phyloP scores from a whole-genome alignment of 2,888 invertebrate species.

The Drosophila tanythrix region DNA sequence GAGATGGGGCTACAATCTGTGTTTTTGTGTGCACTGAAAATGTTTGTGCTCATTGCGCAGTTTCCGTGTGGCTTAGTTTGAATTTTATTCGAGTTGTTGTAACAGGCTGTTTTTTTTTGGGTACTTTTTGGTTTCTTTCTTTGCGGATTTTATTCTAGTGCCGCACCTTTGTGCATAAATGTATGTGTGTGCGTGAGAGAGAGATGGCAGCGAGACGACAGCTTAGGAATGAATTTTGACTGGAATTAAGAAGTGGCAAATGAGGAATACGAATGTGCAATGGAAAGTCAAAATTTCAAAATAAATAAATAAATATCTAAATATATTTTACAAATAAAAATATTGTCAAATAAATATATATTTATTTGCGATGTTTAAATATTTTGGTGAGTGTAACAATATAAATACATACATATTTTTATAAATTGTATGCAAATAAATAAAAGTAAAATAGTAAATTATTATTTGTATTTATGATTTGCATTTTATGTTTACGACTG shows the following conservation, averaged over 20 bases:
- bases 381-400: neutral
- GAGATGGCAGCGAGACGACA: slow-evolving; percentile 2
- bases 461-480: neutral
- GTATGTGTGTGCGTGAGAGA: neutral
- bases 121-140: slow-evolving; percentile 29
- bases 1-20: slow-evolving; percentile 52
- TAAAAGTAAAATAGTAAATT: neutral
- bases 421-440: neutral
- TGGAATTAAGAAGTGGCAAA: neutral
- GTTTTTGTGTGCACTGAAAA: slow-evolving; percentile 54
- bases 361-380: neutral
- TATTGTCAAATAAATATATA: neutral
- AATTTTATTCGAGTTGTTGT: slow-evolving; percentile 51
- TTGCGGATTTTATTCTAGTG: slow-evolving; percentile 41
- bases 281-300: neutral
- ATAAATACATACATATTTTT: neutral
- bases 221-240: slow-evolving; percentile 15
- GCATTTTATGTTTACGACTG: slow-evolving; percentile 1
- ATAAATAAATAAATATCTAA: neutral
- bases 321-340: neutral
- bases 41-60: slow-evolving; percentile 73
- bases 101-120: slow-evolving; percentile 25
- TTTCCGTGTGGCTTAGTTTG: slow-evolving; percentile 72
- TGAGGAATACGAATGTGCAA: neutral
- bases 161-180: slow-evolving; percentile 46